Evolutionary conservation across 2,797 vertebrate genomes (phyloP), one percentile per base, ranked within the genome.

Genomic region (Hydrolagus colliei): DNA sequence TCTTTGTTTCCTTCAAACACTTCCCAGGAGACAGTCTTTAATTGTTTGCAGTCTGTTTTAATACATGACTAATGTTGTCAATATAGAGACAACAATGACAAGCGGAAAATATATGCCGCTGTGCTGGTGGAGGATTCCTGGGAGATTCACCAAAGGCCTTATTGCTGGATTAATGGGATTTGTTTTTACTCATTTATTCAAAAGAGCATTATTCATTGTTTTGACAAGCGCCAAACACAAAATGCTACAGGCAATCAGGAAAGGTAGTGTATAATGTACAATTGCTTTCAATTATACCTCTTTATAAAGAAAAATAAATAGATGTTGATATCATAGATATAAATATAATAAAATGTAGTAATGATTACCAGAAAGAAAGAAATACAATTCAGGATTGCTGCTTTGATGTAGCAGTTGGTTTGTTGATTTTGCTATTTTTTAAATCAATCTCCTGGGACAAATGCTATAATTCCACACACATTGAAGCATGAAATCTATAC

Each of bases 1-100:
- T 71, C 22, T 65, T 41, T 75, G 88, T 88, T 89, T 94, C 93
- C 93, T 93, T 92, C 92, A 93, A 92, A 93, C 91, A 72, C 22
- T 18, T 72, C 92, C 86, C 91, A 89, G 91, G 75, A 27, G 68
- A 85, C 16, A 59, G n/a, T 78, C 13, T 71, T 74, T 84, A 87
- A 88, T 73, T 87, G 35, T 73, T 76, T 85, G 14, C 79, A 87
- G 86, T 80, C 84, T 61, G 27, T 73, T 52, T 16, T 88, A 88
- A 90, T 86, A 76, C 87, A 88, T 85, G 79, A 86, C 27, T 32
- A 27, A 72, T 27, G 20, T 86, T 86, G 87, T 82, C 86, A 90
- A 80, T 87, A 84, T 79, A 73, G 16, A 20, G 68, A 14, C 85
- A 86, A 59, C 72, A n/a, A 79, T 75, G 72, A 82, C 87, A 86